Evolutionary conservation across 2,888 invertebrate species (phyloP).

Genomic region (Trissonchulus latispiculum): DNA sequence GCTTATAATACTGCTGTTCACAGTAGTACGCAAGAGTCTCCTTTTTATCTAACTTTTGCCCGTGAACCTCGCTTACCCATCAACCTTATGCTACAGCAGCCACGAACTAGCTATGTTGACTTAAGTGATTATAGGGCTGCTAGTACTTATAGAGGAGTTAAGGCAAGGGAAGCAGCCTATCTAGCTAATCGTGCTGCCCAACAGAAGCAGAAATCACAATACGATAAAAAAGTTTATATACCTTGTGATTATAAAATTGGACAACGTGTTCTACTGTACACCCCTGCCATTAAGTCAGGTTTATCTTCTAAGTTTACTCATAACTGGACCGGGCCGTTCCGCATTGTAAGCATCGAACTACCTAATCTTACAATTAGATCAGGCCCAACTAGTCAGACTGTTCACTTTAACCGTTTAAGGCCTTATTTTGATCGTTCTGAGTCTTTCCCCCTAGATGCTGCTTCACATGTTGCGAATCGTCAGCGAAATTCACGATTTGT

Average conservation of each 20-base stretch:
- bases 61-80: not conserved
- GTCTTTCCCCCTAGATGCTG: too few species aligned
- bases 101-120: not conserved
- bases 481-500: too few species aligned
- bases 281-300: not conserved
- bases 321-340: not conserved
- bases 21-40: not conserved
- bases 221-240: not conserved
- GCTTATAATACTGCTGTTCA: not conserved
- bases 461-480: too few species aligned
- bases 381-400: not conserved
- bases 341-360: not conserved
- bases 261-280: not conserved
- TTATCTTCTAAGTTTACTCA: not conserved
- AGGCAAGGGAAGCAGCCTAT: not conserved
- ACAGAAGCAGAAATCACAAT: not conserved
- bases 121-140: not conserved
- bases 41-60: not conserved
- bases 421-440: too few species aligned
- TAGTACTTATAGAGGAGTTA: not conserved
- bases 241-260: not conserved
- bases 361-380: not conserved
- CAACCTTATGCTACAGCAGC: not conserved
- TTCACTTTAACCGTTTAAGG: not conserved
- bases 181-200: not conserved